Percentiles rank a stretch among this genome's conserved stretches.
Evolutionary conservation across 2,113 vertebrate species (phyloP).

Genomic region (Trachemys scripta): DNA sequence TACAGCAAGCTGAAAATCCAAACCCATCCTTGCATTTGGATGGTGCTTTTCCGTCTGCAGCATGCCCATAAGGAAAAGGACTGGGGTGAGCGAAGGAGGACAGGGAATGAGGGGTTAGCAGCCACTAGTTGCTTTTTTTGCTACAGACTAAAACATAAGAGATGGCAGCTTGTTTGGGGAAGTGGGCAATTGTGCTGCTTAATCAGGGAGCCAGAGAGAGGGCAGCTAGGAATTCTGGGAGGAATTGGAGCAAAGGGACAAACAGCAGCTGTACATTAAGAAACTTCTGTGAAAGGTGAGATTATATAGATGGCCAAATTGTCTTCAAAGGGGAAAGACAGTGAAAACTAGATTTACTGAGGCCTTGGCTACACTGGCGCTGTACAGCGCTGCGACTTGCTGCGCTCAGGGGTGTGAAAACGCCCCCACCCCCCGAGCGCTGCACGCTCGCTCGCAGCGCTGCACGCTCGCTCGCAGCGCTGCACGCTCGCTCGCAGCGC

Average conservation of each 20-base stretch:
- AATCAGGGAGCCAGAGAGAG: neutral
- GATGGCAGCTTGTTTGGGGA: neutral
- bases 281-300: neutral
- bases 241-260: fast-evolving
- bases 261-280: fast-evolving
- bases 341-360: neutral
- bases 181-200: fast-evolving
- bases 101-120: neutral
- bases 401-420: too few species aligned
- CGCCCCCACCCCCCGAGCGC: too few species aligned
- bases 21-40: neutral
- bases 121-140: neutral
- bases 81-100: neutral
- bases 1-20: neutral
- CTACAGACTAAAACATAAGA: neutral
- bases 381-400: too few species aligned
- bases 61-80: neutral
- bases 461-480: too few species aligned
- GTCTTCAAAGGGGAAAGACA: neutral
- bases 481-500: too few species aligned
- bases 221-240: neutral
- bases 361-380: too few species aligned
- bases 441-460: too few species aligned
- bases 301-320: neutral
- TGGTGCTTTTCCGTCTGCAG: neutral